Base-by-base conservation (phyloP, 1,140 invertebrate genomes). In the Eueides isabella region DNA sequence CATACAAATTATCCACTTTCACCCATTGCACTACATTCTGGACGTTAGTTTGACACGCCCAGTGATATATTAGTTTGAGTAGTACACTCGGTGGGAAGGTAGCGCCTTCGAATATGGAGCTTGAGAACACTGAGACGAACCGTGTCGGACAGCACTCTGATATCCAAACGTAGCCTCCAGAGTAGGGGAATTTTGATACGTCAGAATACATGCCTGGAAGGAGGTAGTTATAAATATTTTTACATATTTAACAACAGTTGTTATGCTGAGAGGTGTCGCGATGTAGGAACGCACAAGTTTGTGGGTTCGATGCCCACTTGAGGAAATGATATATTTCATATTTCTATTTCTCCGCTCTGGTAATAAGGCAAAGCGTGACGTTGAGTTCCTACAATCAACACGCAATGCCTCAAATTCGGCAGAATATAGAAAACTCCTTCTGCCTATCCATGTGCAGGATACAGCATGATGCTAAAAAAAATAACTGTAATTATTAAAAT, bases 91-190 rank as follows among this genome's bases (percentile, higher is more conserved):
- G 97, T 0, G 96, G 95, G 88, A 98, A 96, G 2, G 96, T 95
- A 6, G 97, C 96, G 3, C 96, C 96, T 90, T 98, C 97, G 80
- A 98, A 98, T 41, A 98, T 95, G 0, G 97, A 98, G 26, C 97
- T 97, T 75, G 95, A 96, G 85, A 97, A 98, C 0, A 98, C 97
- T 0, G 97, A 98, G 1, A 98, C 95, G 81, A 97, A 97, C 65
- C 96, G 95, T 28, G 96, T 96, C 0, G 96, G 96, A 85, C 97
- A 98, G 86, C 97, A 98, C 64, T 96, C 96, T 1, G 96, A 96
- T 76, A 98, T 97, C 97, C 97, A 98, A 1, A 98, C 97, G 83
- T 98, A 98, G 19, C 97, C 97, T 14, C 97, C 97, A 1, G 97
- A 97, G 86, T 96, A 97, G 0, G 97, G 97, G 85, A 97, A 97